A percentile compares a stretch with the other conserved stretches of the same genome.
These are phyloP conservation scores for Pinctada fucata DNA, from an alignment of 2,888 invertebrate species.

Conservation along the genomic window DNA sequence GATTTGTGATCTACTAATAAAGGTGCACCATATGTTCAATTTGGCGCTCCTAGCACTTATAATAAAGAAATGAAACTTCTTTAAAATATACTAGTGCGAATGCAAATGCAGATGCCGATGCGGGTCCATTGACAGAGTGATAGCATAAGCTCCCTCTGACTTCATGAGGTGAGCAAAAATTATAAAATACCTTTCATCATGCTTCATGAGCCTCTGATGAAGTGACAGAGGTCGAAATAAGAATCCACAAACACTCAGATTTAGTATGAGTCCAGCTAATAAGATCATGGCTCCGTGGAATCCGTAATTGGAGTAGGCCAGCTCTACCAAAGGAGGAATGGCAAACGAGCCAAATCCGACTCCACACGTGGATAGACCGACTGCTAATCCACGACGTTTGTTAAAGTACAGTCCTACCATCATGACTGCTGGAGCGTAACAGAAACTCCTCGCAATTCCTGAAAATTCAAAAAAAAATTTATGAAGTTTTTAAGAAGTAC, in stretches of 20 bases:
- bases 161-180: too few relatives aligned
- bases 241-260: conserved; percentile 56
- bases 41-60: background rate
- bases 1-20: too few relatives aligned
- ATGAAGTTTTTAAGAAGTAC: background rate
- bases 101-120: too few relatives aligned
- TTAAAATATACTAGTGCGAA: too few relatives aligned
- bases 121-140: too few relatives aligned
- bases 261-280: conserved; percentile 53
- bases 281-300: conserved; percentile 61
- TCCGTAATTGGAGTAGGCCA: conserved; percentile 55
- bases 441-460: conserved; percentile 63
- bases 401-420: conserved; percentile 64
- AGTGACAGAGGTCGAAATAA: conserved; percentile 57
- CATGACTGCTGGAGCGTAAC: conserved; percentile 63
- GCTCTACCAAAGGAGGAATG: conserved; percentile 57
- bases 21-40: background rate
- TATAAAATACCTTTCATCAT: conserved; percentile 20
- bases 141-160: too few relatives aligned
- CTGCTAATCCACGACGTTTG: conserved; percentile 60
- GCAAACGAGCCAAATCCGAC: conserved; percentile 66
- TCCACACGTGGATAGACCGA: conserved; percentile 62
- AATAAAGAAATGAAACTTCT: background rate
- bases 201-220: conserved; percentile 35
- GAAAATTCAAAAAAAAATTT: conserved; percentile 27